Evolutionary conservation across 2,888 invertebrate species (phyloP), one percentile per base, ranked within the genome.

Genomic region (Candidula unifasciata): DNA sequence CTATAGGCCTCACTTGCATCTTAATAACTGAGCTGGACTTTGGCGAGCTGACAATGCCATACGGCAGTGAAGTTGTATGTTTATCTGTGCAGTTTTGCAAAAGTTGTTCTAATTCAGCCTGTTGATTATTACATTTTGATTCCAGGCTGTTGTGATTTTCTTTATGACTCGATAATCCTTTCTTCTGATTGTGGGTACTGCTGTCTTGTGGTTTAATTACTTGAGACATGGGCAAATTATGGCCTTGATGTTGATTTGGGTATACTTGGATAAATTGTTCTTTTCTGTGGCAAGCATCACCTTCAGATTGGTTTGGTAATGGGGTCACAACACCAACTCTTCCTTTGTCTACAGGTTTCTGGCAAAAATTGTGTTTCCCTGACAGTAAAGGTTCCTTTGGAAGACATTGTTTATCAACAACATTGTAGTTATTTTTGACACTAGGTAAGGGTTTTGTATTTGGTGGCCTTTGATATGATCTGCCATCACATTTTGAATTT

Each of bases 1-100:
- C 83, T n/a, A 83, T 68, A 33, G 83, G 83, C 57, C 78, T 83
- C 1, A 78, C 78, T n/a, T 83, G 77, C 83, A 83, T 83, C 35
- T 77, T 78, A 1, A 83, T 71, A 33, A 78, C 69, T 44, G 83
- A 77, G 33, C 83, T 78, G 27, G 82, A 82, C 44, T 76, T 82
- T 30, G 82, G 82, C 76, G 82, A 82, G 76, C 82, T 82, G 16
- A 82, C 76, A 66, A 82, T 30, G 44, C 66, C 64, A 54, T 52
- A 27, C 21, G 81, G 57, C 37, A 73, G 57, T 33, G 66, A 52
- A 16, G 76, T 18, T n/a, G 54, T 30, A 33, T 54, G 30, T 30
- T 44, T 27, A 44, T 66, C 64, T 27, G 44, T 30, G 21, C 79
- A 64, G 30, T 79, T 44, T 44, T 79, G 37, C 79, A 79, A 68